Percentiles rank a stretch among this genome's conserved stretches.
Evolutionary conservation across 2,888 invertebrate genomes (phyloP).

Genomic region (Athrips mouffetella): DNA sequence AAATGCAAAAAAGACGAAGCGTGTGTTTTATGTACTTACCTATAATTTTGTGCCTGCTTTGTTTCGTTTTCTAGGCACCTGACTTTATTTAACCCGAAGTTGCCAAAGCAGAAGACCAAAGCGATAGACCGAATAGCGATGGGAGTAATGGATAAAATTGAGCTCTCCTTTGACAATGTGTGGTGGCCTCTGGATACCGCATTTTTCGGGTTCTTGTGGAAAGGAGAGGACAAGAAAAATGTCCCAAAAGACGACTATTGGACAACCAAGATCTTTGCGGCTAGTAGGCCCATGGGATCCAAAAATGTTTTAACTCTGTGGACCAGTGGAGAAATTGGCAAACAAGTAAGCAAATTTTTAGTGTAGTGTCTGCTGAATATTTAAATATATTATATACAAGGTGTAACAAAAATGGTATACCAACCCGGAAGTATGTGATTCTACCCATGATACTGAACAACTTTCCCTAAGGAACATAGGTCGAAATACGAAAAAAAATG

Average conservation of each 20-base stretch:
- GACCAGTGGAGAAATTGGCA: slow-evolving; percentile 29
- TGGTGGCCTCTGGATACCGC: slow-evolving; percentile 77
- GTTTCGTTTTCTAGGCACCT: slow-evolving; percentile 19
- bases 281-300: slow-evolving; percentile 26
- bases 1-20: too few species aligned
- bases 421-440: too few species aligned
- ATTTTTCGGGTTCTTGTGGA: slow-evolving; percentile 26
- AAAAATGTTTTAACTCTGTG: slow-evolving; percentile 30
- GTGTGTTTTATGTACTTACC: too few species aligned
- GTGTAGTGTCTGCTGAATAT: background rate
- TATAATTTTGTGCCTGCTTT: background rate
- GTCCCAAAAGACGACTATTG: slow-evolving; percentile 25
- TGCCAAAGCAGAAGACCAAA: slow-evolving; percentile 56
- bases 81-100: slow-evolving; percentile 71
- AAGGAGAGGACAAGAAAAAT: slow-evolving; percentile 24
- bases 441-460: too few species aligned
- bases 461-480: too few species aligned
- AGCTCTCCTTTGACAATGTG: slow-evolving; percentile 76
- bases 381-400: background rate
- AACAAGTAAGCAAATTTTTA: slow-evolving; percentile 36
- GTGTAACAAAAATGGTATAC: too few species aligned
- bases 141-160: slow-evolving; percentile 83
- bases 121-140: slow-evolving; percentile 79
- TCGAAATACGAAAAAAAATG: too few species aligned
- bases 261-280: slow-evolving; percentile 29